Evolutionary conservation across 64 coral and sea anemone species (phyloP), one percentile per base, ranked within the genome.

Genomic region (Acropora yongei): DNA sequence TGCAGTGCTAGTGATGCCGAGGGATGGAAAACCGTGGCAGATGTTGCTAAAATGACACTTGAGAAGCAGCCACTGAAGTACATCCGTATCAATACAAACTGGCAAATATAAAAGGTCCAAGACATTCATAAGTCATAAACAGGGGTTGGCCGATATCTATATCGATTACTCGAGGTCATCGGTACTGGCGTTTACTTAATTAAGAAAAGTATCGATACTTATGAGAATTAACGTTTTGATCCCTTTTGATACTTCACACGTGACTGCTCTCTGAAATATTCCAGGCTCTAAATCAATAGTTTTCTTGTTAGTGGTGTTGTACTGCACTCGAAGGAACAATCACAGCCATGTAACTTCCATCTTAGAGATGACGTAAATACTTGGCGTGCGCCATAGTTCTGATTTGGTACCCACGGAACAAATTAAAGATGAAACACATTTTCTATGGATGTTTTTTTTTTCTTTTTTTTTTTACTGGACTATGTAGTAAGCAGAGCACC

Each of bases 11-110:
- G 45, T 55, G 57, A 90, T 7, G 0, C 0, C 12, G 19, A 41
- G 8, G 84, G 84, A n/a, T 93, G 63, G 63, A 67, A 67, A 67
- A 67, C 63, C 63, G 63, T 67, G 63, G 63, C 63, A 67, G 63
- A 67, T 67, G 63, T 67, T 8, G 63, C 63, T 67, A 2, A 67
- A 67, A 67, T 67, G 63, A 67, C 63, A 67, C 55, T 58, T 58
- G 5, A 58, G 55, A 58, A 12, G 55, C 55, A 58, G 55, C 55
- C 55, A 58, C 63, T 9, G 63, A 67, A 1, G 63, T 8, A 67
- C 63, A 3, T 67, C 63, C 11, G 0, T 14, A 3, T 67, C 2
- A 67, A 1, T 10, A 67, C 10, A 67, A 67, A 67, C 63, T 67
- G 63, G 63, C 63, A 67, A 67, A 67, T 67, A 67, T 67, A 67